Percentiles rank a stretch among this genome's conserved stretches.
phyloP scores from a whole-genome alignment of 2,888 invertebrate genomes.

The Phaedon cochleariae region DNA sequence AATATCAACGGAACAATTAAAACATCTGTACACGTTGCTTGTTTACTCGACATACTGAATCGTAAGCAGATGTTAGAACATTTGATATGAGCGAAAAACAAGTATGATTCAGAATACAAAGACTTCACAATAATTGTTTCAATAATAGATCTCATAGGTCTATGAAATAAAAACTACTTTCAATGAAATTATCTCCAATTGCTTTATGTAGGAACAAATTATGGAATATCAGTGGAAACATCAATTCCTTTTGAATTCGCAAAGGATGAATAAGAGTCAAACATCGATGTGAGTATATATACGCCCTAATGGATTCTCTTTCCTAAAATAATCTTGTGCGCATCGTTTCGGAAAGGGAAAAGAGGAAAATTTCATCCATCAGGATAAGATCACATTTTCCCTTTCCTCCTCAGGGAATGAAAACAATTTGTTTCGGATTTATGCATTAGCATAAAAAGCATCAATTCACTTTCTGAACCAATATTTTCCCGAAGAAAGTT shows the following conservation, averaged over 20 bases:
- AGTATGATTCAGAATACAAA: no score
- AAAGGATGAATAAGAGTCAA: not conserved
- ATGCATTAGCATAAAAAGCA: conserved; percentile 13
- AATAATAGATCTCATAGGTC: no score
- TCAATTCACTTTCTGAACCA: conserved; percentile 1
- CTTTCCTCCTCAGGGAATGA: not conserved
- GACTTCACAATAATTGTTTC: no score
- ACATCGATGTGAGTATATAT: not conserved
- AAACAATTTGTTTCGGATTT: conserved; percentile 16
- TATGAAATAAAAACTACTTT: no score
- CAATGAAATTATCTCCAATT: no score
- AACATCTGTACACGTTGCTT: no score
- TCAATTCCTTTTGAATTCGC: not conserved
- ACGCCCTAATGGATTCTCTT: not conserved
- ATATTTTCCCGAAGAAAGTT: conserved; percentile 20
- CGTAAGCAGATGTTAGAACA: no score
- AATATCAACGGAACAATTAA: no score
- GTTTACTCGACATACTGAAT: no score
- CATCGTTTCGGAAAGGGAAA: not conserved
- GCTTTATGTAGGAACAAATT: no score
- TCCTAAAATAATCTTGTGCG: not conserved
- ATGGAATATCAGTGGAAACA: not conserved
- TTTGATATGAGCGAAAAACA: no score
- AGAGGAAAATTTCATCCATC: not conserved
- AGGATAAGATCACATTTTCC: not conserved